Percentiles rank a stretch among this genome's conserved stretches.
Conservation (phyloP, 2,113 vertebrate species). For the Microtus richardsoni region DNA sequence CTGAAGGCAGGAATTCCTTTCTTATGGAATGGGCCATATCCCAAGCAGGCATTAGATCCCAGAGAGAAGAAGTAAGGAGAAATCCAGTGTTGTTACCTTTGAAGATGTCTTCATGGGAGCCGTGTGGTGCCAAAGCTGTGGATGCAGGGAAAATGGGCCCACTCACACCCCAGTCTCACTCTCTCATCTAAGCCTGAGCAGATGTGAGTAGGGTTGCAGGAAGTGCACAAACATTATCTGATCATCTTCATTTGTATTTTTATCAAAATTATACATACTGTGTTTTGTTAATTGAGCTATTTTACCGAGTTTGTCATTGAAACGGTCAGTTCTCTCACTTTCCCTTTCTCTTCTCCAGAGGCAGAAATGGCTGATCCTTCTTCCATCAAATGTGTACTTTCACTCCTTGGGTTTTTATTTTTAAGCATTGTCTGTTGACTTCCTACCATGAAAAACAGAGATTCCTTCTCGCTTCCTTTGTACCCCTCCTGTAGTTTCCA, state of each 20-base stretch:
- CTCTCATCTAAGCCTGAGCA: neutral
- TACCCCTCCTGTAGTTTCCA: accelerated
- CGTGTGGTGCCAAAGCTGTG: neutral
- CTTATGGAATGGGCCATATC: neutral
- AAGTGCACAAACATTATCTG: neutral
- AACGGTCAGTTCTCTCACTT: neutral
- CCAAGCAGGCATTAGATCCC: neutral
- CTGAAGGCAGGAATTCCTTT: conserved; percentile 3
- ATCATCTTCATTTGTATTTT: conserved; percentile 5
- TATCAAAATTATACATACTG: neutral
- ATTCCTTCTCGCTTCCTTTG: neutral
- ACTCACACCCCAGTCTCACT: neutral
- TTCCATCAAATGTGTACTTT: neutral
- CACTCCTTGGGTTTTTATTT: neutral
- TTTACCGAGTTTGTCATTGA: neutral
- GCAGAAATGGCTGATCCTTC: neutral
- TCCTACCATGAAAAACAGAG: neutral
- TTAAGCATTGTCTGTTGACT: neutral
- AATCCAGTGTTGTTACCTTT: neutral
- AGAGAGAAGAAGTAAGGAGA: neutral
- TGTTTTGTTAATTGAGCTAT: neutral
- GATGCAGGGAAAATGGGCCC: neutral
- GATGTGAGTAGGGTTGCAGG: neutral
- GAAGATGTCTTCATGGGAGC: neutral
- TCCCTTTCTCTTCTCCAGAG: neutral